These are phyloP conservation scores for Dorcus parallelipipedus DNA, from an alignment of 2,888 invertebrate species.

Conservation along the genomic window DNA sequence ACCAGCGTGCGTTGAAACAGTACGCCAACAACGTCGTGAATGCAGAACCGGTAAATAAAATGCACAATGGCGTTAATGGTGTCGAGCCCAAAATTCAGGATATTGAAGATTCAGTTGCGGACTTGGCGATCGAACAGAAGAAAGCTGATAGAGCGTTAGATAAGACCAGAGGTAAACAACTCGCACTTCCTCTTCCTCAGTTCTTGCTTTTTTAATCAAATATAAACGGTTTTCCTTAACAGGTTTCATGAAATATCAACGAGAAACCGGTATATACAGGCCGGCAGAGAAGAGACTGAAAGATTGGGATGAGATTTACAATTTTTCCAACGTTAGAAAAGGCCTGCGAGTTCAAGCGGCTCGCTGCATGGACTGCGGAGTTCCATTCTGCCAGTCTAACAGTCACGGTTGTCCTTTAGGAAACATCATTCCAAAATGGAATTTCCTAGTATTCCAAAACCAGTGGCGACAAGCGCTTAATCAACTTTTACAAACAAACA, in stretches of 20 bases:
- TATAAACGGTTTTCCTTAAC: conserved; percentile 43
- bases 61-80: conserved; percentile 29
- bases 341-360: conserved; percentile 90
- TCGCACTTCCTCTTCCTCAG: not conserved
- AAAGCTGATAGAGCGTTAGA: conserved; percentile 79
- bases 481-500: conserved; percentile 95
- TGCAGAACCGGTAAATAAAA: conserved; percentile 16
- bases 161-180: conserved; percentile 60
- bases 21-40: conserved; percentile 45
- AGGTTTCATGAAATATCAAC: conserved; percentile 95
- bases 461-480: conserved; percentile 93
- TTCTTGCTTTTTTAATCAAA: not conserved
- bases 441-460: conserved; percentile 90
- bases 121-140: conserved; percentile 73
- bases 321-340: conserved; percentile 78
- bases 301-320: conserved; percentile 98
- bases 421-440: conserved; percentile 99
- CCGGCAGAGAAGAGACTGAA: conserved; percentile 78
- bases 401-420: conserved; percentile 95
- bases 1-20: conserved; percentile 81
- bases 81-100: conserved; percentile 56
- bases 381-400: conserved; percentile 94
- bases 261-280: conserved; percentile 84
- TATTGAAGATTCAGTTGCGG: conserved; percentile 85
- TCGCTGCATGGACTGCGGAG: conserved; percentile 98